Base-by-base conservation (phyloP, 30 jellyfish, hydroid and myxozoan species). In the Nemopilema nomurai region DNA sequence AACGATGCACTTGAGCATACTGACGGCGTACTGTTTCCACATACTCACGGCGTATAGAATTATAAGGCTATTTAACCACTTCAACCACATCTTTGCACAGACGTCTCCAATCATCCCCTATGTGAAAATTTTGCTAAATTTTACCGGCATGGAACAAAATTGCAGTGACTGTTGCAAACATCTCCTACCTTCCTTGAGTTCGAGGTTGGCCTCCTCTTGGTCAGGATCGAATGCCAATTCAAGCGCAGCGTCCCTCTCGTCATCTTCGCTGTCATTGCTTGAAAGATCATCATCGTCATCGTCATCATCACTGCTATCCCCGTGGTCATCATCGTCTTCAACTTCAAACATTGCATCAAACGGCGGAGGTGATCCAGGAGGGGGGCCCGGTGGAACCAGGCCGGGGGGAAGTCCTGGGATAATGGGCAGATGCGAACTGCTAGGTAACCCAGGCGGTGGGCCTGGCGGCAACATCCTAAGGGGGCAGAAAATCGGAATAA, bases 401-500 rank as follows among this genome's bases (percentile, higher is more conserved):
- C 99, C 99, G n/a, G 99, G 97, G 53, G 99, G 99, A 20, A 95
- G 63, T 19, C 99, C 99, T 66, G 97, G 99, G 28, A 95, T 90
- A 17, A 76, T 78, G 16, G 96, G 83, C 24, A 70, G 69, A 41
- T 64, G 41, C 23, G 90, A 28, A n/a, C 92, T 89, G 25, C 89
- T 49, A 30, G 94, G 84, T 8, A 79, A 63, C 25, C 91, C 89
- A 41, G 89, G 87, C 18, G 98, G 95, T 19, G 95, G 96, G 25
- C 96, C 96, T 18, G 96, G 96, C 18, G 96, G 90, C 57, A 53
- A 18, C 67, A 69, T 19, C 80, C 91, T 84, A 31, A 16, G 57
- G n/a, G n/a, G n/a, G n/a, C n/a, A n/a, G n/a, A n/a, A n/a, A n/a
- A n/a, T n/a, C n/a, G n/a, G n/a, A n/a, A n/a, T n/a, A n/a, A n/a